Evolutionary conservation across 2,888 invertebrate genomes (phyloP), one percentile per base, ranked within the genome.

Genomic region (Mimumesa dahlbomi): DNA sequence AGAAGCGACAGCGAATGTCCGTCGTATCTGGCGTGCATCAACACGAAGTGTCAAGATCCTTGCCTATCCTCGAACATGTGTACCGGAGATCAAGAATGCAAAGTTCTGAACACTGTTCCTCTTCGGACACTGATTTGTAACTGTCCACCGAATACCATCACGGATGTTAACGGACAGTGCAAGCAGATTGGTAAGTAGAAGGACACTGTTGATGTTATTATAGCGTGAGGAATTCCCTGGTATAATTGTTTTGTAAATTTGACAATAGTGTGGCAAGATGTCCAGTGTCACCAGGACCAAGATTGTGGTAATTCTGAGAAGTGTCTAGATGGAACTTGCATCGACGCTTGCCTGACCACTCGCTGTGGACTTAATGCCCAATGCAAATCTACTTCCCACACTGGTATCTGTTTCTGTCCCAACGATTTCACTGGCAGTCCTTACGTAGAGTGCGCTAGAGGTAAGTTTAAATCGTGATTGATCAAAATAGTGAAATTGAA

Each of bases 101-200:
- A 93, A 65, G 95, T 96, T 0, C 90, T 95, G 9, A 95, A 96
- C 79, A 94, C 95, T 0, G 86, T 94, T 45, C 96, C 97, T 1
- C 90, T 96, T 72, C 93, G 96, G 53, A 96, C 96, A 0, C 94
- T 97, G 81, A 95, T 96, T 81, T 97, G 97, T 86, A 93, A 95
- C 83, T 97, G 97, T 89, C 95, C 96, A 13, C 92, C 94, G 38
- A 96, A 96, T 70, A 95, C 95, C 0, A 92, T 95, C 43, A 93
- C 94, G 0, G 94, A 95, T 74, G 91, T 91, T 4, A 93, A 93
- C 57, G 95, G 94, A 76, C 93, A 93, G 73, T 97, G 97, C 88
- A 92, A 93, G 65, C 88, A 87, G 54, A 91, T 91, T 62, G 88
- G 90, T 90, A 81, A 79, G 82, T 79, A 54, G n/a, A n/a, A n/a